phyloP scores from a whole-genome alignment of 1,140 invertebrate species.

The Lethocerus indicus region DNA sequence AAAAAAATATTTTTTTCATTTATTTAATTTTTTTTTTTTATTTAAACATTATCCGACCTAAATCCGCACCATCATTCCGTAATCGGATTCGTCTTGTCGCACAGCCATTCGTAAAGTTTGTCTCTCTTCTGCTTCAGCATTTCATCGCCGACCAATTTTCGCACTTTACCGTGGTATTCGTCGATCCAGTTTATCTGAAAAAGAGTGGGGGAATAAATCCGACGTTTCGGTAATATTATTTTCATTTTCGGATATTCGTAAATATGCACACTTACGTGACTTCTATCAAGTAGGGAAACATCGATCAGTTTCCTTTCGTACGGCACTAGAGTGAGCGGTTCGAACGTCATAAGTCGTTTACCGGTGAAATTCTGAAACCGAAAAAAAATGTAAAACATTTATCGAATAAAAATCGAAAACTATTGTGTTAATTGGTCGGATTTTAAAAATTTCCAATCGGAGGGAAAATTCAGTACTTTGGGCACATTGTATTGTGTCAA shows the following conservation, averaged over 20 bases:
- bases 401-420: neutral
- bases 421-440: neutral
- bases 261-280: constrained; percentile 21
- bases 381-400: neutral
- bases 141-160: constrained; percentile 22
- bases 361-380: constrained; percentile 20
- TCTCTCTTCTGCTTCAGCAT: constrained; percentile 21
- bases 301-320: constrained; percentile 47
- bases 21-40: too few species aligned
- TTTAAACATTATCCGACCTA: too few species aligned
- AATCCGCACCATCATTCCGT: neutral
- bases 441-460: neutral
- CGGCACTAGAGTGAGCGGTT: constrained; percentile 47
- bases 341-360: constrained; percentile 35
- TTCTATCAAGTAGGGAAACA: constrained; percentile 29
- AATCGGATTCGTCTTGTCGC: constrained; percentile 22
- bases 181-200: constrained; percentile 27
- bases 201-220: constrained; percentile 1
- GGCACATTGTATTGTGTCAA: neutral
- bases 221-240: neutral
- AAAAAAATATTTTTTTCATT: too few species aligned
- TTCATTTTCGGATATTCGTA: neutral
- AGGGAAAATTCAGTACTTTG: neutral
- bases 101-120: constrained; percentile 23
- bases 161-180: constrained; percentile 23